phyloP scores from a whole-genome alignment of 2,113 vertebrate species.

The Aegithalos caudatus region DNA sequence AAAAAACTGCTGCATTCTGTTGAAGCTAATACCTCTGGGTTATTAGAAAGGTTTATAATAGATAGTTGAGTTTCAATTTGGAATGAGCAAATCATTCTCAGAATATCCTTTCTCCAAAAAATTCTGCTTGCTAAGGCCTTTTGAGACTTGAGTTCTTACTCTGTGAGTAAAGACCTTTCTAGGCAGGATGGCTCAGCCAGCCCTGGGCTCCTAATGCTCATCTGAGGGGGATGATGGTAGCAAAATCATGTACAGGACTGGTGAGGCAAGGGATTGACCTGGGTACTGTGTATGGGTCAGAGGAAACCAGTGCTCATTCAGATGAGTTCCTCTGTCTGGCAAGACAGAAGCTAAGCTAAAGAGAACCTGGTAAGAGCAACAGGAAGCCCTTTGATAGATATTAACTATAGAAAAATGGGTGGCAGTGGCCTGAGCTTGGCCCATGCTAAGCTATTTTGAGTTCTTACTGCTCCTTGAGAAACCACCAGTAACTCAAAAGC shows the following conservation, averaged over 20 bases:
- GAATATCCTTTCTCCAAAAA: background rate
- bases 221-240: background rate
- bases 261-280: background rate
- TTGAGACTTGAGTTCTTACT: background rate
- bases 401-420: background rate
- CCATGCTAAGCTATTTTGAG: constrained; percentile 12
- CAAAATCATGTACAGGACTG: background rate
- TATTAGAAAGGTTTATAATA: background rate
- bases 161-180: background rate
- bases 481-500: constrained; percentile 51
- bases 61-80: background rate
- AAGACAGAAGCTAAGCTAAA: background rate
- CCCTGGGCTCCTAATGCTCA: background rate
- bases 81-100: background rate
- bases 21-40: background rate
- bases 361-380: background rate
- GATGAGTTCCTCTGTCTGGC: background rate
- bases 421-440: background rate
- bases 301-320: background rate
- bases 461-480: background rate
- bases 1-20: background rate
- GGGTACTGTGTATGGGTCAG: background rate
- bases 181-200: background rate
- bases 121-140: background rate
- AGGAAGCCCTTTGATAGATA: background rate